phyloP scores from a whole-genome alignment of 2,888 invertebrate species.

The Sepiola atlantica region DNA sequence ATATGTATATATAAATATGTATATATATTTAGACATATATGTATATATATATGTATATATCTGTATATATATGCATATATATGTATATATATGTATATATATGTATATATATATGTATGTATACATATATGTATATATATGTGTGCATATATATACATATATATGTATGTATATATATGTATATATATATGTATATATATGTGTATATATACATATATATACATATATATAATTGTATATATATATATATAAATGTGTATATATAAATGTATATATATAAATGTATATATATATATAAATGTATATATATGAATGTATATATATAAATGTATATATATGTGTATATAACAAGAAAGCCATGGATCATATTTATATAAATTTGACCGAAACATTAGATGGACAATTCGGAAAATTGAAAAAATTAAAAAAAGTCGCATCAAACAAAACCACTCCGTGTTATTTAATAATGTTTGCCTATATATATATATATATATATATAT shows the following conservation, averaged over 20 bases:
- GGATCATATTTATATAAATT: no score
- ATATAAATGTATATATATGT: no score
- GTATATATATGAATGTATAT: not conserved
- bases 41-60: not conserved
- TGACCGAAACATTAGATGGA: no score
- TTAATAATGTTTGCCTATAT: no score
- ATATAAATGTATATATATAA: slow-evolving; percentile 35
- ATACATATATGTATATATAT: not conserved
- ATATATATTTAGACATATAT: not conserved
- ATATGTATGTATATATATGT: not conserved
- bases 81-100: not conserved
- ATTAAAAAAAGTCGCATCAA: no score
- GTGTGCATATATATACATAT: not conserved
- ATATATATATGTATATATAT: not conserved
- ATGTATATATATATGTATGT: not conserved
- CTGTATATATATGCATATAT: slow-evolving; percentile 24
- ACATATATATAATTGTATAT: not conserved
- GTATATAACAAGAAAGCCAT: not conserved
- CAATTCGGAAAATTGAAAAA: no score
- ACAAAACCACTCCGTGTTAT: no score
- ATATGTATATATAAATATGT: no score
- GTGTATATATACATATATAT: not conserved
- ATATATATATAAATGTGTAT: slow-evolving; percentile 34
- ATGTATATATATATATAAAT: not conserved
- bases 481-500: slow-evolving; percentile 35